phyloP scores from a whole-genome alignment of 2,113 vertebrate species.

The Cavia aperea region DNA sequence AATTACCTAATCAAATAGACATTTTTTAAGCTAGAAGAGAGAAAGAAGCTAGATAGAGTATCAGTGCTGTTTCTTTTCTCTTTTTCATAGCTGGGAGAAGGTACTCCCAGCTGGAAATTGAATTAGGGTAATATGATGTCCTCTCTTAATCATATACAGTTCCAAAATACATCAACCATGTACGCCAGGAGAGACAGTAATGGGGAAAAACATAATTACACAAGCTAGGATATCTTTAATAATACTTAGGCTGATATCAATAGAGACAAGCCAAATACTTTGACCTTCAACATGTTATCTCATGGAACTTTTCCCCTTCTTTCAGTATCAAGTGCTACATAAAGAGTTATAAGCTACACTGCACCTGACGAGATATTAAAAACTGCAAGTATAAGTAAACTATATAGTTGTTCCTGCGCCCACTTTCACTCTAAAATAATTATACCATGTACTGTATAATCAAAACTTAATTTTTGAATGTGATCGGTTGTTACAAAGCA shows the following conservation, averaged over 20 bases:
- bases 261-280: not conserved
- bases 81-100: not conserved
- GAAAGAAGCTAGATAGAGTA: not conserved
- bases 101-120: not conserved
- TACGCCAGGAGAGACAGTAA: not conserved
- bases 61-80: not conserved
- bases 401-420: not conserved
- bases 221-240: not conserved
- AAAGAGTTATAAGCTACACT: not conserved
- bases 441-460: not conserved
- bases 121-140: slow-evolving; percentile 23
- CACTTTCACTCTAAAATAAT: not conserved
- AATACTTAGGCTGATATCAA: not conserved
- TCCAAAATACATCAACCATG: not conserved
- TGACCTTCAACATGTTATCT: not conserved
- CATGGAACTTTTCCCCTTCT: not conserved
- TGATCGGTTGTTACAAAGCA: not conserved
- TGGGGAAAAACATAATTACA: not conserved
- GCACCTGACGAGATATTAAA: not conserved
- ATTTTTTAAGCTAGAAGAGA: not conserved
- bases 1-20: not conserved
- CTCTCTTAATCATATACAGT: not conserved
- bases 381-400: not conserved
- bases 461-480: slow-evolving; percentile 1
- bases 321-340: not conserved